Evolutionary conservation across 2,113 vertebrate genomes (phyloP).

Genomic region (Nesogale talazaci): DNA sequence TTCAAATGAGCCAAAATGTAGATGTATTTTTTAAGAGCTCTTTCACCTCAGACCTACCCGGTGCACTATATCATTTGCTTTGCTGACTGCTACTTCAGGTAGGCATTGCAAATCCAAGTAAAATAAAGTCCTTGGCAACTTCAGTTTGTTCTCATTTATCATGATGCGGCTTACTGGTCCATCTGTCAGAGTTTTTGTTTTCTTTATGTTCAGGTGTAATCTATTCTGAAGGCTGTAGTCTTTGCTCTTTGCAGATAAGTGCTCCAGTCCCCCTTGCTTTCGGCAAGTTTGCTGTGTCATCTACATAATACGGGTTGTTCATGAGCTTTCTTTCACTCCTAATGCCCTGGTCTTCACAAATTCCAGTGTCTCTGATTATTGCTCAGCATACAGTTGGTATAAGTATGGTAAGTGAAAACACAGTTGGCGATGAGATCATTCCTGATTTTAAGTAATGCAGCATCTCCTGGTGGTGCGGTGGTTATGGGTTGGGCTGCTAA

Average conservation of each 20-base stretch:
- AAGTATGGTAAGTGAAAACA: neutral
- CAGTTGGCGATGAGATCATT: too few relatives aligned
- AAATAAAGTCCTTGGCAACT: neutral
- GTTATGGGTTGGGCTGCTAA: too few relatives aligned
- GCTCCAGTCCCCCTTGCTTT: neutral
- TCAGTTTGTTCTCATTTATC: neutral
- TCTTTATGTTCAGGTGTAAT: neutral
- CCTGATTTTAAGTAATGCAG: too few relatives aligned
- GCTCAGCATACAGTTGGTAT: neutral
- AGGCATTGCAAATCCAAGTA: neutral
- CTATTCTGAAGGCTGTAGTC: neutral
- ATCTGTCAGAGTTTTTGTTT: neutral
- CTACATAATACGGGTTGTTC: neutral
- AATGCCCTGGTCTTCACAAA: neutral
- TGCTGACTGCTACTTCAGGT: neutral
- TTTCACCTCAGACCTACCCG: neutral
- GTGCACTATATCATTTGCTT: neutral
- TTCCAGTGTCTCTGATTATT: neutral
- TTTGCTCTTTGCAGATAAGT: neutral
- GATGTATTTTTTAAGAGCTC: too few relatives aligned
- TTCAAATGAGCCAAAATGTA: too few relatives aligned
- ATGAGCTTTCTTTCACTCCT: neutral
- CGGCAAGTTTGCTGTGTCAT: neutral
- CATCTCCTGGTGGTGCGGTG: too few relatives aligned
- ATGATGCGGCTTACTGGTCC: neutral